phyloP scores from a whole-genome alignment of 1,140 invertebrate species.

The Fopius arisanus region DNA sequence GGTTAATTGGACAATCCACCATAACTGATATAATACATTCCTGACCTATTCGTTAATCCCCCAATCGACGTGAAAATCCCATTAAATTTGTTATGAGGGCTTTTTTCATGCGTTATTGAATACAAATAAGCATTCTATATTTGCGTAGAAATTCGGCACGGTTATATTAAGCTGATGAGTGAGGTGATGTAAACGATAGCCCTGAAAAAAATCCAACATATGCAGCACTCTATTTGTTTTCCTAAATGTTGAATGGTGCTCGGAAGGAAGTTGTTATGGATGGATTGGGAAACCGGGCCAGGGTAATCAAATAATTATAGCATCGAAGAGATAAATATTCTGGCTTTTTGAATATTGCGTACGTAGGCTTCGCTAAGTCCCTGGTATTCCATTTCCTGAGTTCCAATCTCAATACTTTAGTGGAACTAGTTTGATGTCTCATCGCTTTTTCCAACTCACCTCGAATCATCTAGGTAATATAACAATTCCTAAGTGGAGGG shows the following conservation, averaged over 20 bases:
- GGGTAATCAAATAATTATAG: constrained; percentile 22
- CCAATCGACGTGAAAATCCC: not conserved
- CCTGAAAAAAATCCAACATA: constrained; percentile 22
- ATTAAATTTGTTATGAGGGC: not conserved
- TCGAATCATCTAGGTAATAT: not conserved
- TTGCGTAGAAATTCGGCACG: not conserved
- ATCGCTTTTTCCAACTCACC: not conserved
- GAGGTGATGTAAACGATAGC: constrained; percentile 1
- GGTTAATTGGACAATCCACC: constrained; percentile 23
- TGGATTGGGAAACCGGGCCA: constrained; percentile 13
- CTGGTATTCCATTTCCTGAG: not conserved
- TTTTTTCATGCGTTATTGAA: not conserved
- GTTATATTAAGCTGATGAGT: not conserved
- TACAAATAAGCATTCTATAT: not conserved
- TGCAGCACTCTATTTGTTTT: constrained; percentile 11
- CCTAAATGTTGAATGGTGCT: constrained; percentile 1
- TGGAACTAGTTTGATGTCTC: not conserved
- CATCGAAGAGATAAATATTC: not conserved
- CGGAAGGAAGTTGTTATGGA: constrained; percentile 28
- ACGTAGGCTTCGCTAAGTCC: not conserved
- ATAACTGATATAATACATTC: constrained; percentile 11
- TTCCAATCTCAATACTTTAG: not conserved
- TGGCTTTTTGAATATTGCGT: not conserved
- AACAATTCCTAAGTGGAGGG: not conserved
- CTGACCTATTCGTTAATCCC: constrained; percentile 26